phyloP scores from a whole-genome alignment of 2,797 vertebrate genomes.

The Pygocentrus nattereri region DNA sequence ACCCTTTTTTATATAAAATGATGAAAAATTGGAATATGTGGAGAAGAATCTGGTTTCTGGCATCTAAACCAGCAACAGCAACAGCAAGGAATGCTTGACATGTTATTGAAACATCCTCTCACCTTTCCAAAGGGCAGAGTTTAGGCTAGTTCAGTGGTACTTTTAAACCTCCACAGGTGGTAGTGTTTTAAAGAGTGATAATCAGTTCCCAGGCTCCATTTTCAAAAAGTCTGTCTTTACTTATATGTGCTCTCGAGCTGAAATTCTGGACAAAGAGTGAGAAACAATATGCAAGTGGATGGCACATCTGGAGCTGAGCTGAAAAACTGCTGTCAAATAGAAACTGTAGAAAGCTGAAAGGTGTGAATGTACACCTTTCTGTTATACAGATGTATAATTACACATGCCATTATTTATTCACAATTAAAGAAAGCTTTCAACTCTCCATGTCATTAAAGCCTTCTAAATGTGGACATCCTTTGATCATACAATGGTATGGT shows the following conservation, averaged over 20 bases:
- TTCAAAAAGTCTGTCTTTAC: conserved; percentile 23
- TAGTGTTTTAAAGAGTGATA: conserved; percentile 7
- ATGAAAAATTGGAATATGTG: neutral
- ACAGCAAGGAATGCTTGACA: neutral
- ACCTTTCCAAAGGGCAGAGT: neutral
- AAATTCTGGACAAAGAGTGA: neutral
- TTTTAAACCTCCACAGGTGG: neutral
- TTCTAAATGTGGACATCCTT: neutral
- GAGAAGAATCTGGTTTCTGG: neutral
- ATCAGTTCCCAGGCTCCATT: neutral
- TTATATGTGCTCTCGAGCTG: conserved; percentile 12
- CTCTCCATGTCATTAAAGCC: neutral
- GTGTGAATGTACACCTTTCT: neutral
- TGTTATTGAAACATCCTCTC: conserved; percentile 11
- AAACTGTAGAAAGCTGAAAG: neutral
- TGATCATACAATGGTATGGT: neutral
- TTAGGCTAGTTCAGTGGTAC: neutral
- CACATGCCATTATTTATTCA: neutral
- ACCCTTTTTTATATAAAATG: neutral
- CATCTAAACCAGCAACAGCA: neutral
- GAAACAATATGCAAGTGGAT: neutral
- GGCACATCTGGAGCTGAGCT: conserved; percentile 19
- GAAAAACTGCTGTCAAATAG: conserved; percentile 11
- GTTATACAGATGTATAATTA: conserved; percentile 1
- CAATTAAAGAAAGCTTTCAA: neutral